Evolutionary conservation across 1,140 invertebrate species (phyloP).

Genomic region (Myzus persicae): DNA sequence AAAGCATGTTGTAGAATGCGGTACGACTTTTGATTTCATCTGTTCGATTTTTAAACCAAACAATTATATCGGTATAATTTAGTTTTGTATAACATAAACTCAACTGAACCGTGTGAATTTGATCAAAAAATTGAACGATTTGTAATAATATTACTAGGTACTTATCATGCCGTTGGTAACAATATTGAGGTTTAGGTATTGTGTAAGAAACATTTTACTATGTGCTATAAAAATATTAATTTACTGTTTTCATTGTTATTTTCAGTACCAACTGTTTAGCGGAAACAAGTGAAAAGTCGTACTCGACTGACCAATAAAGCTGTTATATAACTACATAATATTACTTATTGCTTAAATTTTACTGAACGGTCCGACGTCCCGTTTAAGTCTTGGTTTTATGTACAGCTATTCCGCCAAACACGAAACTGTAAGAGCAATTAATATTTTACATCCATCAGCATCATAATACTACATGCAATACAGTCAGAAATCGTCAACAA

Average conservation of each 20-base stretch:
- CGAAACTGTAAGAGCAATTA: neutral
- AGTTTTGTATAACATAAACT: neutral
- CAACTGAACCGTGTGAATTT: too few species aligned
- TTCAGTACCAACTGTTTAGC: slow-evolving; percentile 46
- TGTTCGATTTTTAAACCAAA: too few species aligned
- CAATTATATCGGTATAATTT: neutral
- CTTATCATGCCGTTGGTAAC: neutral
- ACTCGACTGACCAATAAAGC: neutral
- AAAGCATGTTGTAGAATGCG: too few species aligned
- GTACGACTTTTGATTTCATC: too few species aligned
- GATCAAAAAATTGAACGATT: neutral
- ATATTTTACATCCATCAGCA: neutral
- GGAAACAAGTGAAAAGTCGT: slow-evolving; percentile 41
- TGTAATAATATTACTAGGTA: neutral
- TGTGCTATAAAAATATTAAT: neutral
- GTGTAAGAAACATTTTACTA: neutral
- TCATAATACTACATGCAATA: neutral
- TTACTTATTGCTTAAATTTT: neutral
- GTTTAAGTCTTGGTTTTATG: neutral
- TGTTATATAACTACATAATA: neutral
- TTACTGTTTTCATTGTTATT: neutral
- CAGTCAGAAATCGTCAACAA: neutral
- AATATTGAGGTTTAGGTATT: neutral
- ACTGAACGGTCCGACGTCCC: neutral
- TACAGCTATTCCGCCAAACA: neutral